Evolutionary conservation across 1,140 invertebrate genomes (phyloP).

Genomic region (Nasonia longicornis): DNA sequence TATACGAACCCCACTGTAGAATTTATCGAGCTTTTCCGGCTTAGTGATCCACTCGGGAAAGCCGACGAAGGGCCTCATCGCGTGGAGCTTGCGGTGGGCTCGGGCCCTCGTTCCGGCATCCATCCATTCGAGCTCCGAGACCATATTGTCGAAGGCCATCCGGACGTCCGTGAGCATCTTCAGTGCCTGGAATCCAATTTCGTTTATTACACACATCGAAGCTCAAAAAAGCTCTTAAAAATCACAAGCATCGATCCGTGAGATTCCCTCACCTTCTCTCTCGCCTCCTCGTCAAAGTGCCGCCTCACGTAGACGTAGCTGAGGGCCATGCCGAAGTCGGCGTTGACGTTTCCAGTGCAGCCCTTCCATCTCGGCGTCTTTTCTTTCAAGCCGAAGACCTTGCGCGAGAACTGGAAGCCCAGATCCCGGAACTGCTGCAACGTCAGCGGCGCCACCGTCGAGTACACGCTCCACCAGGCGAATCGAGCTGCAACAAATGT

Average conservation of each 20-base stretch:
- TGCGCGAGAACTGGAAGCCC: slow-evolving; percentile 74
- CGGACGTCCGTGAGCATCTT: slow-evolving; percentile 83
- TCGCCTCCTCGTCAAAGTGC: slow-evolving; percentile 77
- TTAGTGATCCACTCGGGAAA: slow-evolving; percentile 80
- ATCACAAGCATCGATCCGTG: not conserved
- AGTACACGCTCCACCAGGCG: slow-evolving; percentile 77
- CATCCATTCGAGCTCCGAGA: slow-evolving; percentile 83
- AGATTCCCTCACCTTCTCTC: slow-evolving; percentile 73
- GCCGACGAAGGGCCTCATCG: slow-evolving; percentile 78
- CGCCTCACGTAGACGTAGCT: slow-evolving; percentile 81
- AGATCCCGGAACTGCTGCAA: slow-evolving; percentile 72
- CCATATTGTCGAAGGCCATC: slow-evolving; percentile 77
- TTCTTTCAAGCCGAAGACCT: slow-evolving; percentile 74
- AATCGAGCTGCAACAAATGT: slow-evolving; percentile 68
- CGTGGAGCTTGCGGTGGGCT: slow-evolving; percentile 75
- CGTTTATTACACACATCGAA: not conserved
- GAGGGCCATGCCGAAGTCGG: slow-evolving; percentile 83
- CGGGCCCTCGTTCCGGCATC: slow-evolving; percentile 75
- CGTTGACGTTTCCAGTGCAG: slow-evolving; percentile 81
- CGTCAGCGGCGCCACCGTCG: slow-evolving; percentile 75
- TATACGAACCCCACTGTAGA: slow-evolving; percentile 71
- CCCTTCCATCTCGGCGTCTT: slow-evolving; percentile 78
- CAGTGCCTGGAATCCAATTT: slow-evolving; percentile 69
- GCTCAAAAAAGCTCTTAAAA: not conserved
- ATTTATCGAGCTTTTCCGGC: slow-evolving; percentile 68